Conservation (phyloP, 2,888 invertebrate species). For the Strigamia transsilvanica region DNA sequence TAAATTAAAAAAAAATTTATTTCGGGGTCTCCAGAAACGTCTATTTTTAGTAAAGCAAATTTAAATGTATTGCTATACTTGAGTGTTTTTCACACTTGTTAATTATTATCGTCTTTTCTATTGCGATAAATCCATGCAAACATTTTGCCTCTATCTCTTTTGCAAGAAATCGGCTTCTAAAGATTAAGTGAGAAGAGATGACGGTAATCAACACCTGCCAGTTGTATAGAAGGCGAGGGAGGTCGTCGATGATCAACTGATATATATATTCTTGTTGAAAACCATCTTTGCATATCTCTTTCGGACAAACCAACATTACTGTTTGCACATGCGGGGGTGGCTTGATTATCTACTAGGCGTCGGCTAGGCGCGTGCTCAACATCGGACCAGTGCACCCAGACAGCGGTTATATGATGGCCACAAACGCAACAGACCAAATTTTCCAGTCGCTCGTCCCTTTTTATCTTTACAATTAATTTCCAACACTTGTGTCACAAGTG, state of each 20-base stretch:
- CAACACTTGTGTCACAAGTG: not conserved
- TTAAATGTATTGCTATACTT: too few species aligned
- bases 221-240: not conserved
- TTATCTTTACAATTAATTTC: not conserved
- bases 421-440: conserved; percentile 1
- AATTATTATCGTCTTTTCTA: too few species aligned
- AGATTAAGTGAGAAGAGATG: not conserved
- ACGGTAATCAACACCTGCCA: not conserved
- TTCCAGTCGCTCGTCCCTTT: not conserved
- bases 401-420: conserved; percentile 11
- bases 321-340: conserved; percentile 34
- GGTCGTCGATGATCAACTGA: conserved; percentile 30
- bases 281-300: conserved; percentile 19
- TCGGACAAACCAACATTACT: conserved; percentile 35
- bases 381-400: conserved; percentile 24
- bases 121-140: too few species aligned
- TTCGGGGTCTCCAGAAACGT: too few species aligned
- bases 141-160: not conserved
- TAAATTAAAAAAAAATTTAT: not conserved
- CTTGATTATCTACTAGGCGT: conserved; percentile 26
- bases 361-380: conserved; percentile 29
- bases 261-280: conserved; percentile 31
- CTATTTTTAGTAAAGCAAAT: too few species aligned
- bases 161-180: not conserved
- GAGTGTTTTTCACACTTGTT: too few species aligned